Base-by-base conservation (phyloP, 2,888 invertebrate species). In the Anthrax anthrax region DNA sequence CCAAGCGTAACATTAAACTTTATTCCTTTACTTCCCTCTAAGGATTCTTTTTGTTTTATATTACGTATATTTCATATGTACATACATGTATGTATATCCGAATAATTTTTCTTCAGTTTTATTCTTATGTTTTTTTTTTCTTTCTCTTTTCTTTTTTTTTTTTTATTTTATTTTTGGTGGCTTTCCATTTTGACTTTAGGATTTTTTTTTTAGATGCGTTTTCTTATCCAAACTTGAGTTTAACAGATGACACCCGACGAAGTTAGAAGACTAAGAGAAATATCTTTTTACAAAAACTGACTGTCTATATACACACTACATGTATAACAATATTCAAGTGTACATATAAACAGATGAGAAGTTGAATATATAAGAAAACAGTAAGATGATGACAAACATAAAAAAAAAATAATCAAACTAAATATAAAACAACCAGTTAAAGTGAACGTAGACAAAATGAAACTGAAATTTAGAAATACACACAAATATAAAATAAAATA, bases 1-100 rank as follows among this genome's bases (percentile, higher is more conserved):
- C 47, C 42, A 51, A 51, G 49, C 49, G 51, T 49, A 51, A 51
- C 51, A 46, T 49, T 46, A 51, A 51, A 51, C 51, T 51, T 32
- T 46, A 37, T 46, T 37, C 46, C 37, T 37, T 40, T 46, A 40
- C 45, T 19, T 18, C 27, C 16, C 27, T 37, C 34, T 32, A 23
- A 40, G 34, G 41, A 46, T 37, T 41, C 37, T 46, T 42, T 41
- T 46, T 42, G 18, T 36, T 34, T 44, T 39, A 39, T 39, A 27
- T 39, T 29, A 17, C 38, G 27, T 38, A 16, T 14, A 17, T 38
- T 38, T 18, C 19, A n/a, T n/a, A n/a, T n/a, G n/a, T n/a, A 23
- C 23, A 23, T 23, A 6, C 23, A 23, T 23, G 8, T 23, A 23
- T 8, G 23, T 23, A 23, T n/a, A n/a, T n/a, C n/a, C 23, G 23